Evolutionary conservation across 2,113 vertebrate species (phyloP), one percentile per base, ranked within the genome.

Genomic region (Peromyscus californicus): DNA sequence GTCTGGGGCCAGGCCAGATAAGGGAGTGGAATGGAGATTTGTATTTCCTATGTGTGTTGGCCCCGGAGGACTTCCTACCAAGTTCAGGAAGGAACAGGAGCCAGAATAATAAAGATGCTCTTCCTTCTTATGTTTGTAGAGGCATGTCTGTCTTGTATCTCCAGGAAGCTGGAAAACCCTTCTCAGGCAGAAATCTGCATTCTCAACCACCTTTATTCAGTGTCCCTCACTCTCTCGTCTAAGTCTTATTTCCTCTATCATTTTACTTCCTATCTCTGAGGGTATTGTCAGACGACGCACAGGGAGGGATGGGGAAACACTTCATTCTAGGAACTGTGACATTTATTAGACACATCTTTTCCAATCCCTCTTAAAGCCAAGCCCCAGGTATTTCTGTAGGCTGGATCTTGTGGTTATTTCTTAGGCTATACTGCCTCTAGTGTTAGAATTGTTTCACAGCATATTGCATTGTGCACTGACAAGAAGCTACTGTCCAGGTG

Each of bases 121-220:
- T 63, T 74, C 33, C 48, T 82, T 92, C 21, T 83, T 89, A 36
- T 80, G 26, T 88, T 95, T 80, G 2, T 80, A 79, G 70, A 92
- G 33, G 17, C 69, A 6, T 72, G 13, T 61, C 61, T 87, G n/a
- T 54, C 54, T 65, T 82, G 10, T 92, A 63, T 48, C 33, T 70
- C 39, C 65, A 92, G 51, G 65, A 88, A 88, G 36, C 26, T n/a
- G 48, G 57, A 88, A 89, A 45, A 26, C 42, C 82, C 42, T 89
- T 61, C 22, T 59, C 42, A 75, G 57, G 29, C 36, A 88, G 9
- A 39, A 31, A 54, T 82, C 24, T 63, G 9, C 42, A 65, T 80
- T 65, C 24, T 36, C 29, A 7, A 74, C 13, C 39, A 57, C 54
- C 36, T 89, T 92, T 82, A 39, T 80, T 89, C 45, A 74, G 9